Evolutionary conservation across 2,113 vertebrate genomes (phyloP), one percentile per base, ranked within the genome.

Genomic region (Colaptes auratus): DNA sequence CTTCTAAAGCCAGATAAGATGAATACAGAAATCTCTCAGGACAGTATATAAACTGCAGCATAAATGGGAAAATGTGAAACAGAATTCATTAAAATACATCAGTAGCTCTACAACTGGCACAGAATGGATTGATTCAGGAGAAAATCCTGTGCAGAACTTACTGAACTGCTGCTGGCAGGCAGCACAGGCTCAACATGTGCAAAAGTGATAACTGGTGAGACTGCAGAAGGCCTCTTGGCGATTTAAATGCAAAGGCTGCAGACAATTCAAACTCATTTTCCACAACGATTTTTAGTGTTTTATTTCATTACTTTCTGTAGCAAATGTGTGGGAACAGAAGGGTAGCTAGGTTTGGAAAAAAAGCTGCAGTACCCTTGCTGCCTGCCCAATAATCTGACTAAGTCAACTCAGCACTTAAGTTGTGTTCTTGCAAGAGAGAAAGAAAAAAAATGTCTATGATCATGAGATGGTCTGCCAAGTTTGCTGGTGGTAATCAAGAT

Each of bases 41-140:
- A 94, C 73, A 75, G 66, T 65, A 46, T 88, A 95, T 94, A 95
- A 95, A 96, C 82, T 88, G 65, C 85, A 94, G 92, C 60, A 93
- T 91, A 92, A 97, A 93, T 89, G 90, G 77, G 64, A 89, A 96
- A 92, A 90, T 87, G 88, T 87, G 94, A 93, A 94, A 91, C 56
- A 89, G 93, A 92, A 96, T 92, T 93, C 90, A 87, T 95, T 93
- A 94, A 92, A 93, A 94, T 76, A 93, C 71, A 96, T 91, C 92
- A 92, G 81, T 74, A 82, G 77, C 84, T 94, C 92, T 83, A 85
- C 92, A 81, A 82, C 82, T 5, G 19, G 91, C 91, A 89, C 42
- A 80, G 87, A 72, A 94, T 53, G 92, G 84, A 88, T 89, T 92
- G 93, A 96, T 86, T 93, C 81, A 88, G 71, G 75, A 95, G 90